Conservation (phyloP, 2,888 invertebrate genomes). For the Eupsilia transversa region DNA sequence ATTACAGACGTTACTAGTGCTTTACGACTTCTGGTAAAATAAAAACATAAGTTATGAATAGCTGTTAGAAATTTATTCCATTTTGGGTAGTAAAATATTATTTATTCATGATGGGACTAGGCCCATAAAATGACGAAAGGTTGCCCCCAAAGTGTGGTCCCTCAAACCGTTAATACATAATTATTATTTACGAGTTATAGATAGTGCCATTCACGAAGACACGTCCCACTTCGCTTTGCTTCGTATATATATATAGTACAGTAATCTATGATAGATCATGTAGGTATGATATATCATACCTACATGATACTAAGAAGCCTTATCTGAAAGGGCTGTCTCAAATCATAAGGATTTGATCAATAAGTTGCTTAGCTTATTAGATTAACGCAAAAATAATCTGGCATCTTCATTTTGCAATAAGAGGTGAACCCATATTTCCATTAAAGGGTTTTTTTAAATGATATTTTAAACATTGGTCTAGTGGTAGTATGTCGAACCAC, state of each 20-base stretch:
- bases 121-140: conserved; percentile 7
- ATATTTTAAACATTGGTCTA: background rate
- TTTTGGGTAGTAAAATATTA: conserved; percentile 6
- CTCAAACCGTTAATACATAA: conserved; percentile 10
- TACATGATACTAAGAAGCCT: conserved; percentile 1
- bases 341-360: background rate
- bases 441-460: background rate
- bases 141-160: background rate
- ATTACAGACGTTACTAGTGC: background rate
- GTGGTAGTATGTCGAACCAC: background rate
- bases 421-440: background rate
- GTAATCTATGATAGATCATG: no score
- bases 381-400: conserved; percentile 12
- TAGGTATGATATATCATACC: no score
- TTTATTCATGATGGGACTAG: background rate
- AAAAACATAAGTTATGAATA: background rate
- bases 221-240: no score
- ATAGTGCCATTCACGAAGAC: no score
- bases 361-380: background rate
- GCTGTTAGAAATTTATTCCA: background rate
- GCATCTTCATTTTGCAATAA: background rate
- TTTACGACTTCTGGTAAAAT: background rate
- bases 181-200: conserved; percentile 4
- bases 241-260: no score
- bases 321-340: conserved; percentile 1